A percentile compares a stretch with the other conserved stretches of the same genome.
Evolutionary conservation across 1,140 invertebrate genomes (phyloP).

Genomic region (Eulimnadia texana): DNA sequence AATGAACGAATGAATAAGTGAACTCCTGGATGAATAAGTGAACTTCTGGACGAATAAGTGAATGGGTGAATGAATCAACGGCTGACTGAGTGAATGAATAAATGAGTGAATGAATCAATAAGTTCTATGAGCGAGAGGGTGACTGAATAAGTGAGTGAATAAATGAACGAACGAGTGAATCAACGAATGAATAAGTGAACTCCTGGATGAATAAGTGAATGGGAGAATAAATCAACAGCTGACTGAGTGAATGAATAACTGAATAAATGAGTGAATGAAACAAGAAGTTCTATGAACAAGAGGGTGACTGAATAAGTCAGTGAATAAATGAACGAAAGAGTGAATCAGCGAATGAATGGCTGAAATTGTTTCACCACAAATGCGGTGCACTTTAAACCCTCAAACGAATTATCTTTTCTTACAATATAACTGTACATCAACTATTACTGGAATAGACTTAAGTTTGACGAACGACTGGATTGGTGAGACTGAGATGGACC

Average conservation of each 20-base stretch:
- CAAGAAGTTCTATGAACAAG: background rate
- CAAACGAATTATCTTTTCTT: no score
- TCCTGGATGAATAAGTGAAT: background rate
- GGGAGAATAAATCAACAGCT: background rate
- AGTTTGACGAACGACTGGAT: no score
- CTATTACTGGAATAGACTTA: no score
- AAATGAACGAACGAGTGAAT: background rate
- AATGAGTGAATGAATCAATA: background rate
- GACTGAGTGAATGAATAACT: background rate
- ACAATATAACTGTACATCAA: no score
- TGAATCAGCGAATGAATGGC: background rate
- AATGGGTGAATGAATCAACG: background rate
- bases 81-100: background rate
- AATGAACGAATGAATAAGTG: no score
- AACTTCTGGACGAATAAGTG: background rate
- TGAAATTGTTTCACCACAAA: background rate
- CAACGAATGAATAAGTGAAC: background rate
- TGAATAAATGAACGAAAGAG: background rate
- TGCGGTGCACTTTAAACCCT: no score
- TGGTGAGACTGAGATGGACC: no score
- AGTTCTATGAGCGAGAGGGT: background rate
- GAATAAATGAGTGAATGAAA: background rate
- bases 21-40: background rate
- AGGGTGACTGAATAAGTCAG: background rate
- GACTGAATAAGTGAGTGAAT: background rate